Percentiles rank a stretch among this genome's conserved stretches.
phyloP scores from a whole-genome alignment of 2,797 vertebrate species.

The Potorous gilbertii region DNA sequence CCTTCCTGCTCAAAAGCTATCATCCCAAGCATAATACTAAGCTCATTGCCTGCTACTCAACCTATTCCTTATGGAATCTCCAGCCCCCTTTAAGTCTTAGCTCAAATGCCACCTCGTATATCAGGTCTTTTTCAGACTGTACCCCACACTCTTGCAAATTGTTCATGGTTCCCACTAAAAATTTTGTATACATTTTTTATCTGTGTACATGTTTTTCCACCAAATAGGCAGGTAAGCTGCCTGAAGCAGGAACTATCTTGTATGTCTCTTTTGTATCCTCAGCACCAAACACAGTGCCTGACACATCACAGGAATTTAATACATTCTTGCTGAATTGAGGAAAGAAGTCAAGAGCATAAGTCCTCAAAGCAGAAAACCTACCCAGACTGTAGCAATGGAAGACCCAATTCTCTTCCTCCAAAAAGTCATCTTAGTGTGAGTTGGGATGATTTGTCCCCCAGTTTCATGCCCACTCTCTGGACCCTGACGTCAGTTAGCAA shows the following conservation, averaged over 20 bases:
- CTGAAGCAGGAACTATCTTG: background rate
- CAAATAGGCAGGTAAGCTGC: background rate
- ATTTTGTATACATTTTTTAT: background rate
- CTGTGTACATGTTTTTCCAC: background rate
- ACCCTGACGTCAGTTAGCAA: background rate
- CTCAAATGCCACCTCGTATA: background rate
- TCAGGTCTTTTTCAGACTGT: background rate
- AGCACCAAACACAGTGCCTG: background rate
- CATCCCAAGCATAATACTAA: background rate
- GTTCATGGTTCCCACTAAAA: background rate
- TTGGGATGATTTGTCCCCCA: fast-evolving
- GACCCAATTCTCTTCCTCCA: background rate
- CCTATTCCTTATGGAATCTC: background rate
- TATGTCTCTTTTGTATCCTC: background rate
- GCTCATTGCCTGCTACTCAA: no score
- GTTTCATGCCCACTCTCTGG: background rate
- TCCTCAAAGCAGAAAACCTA: background rate
- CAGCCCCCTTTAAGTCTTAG: background rate
- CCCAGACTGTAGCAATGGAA: background rate
- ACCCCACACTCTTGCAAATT: background rate
- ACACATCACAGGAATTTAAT: background rate
- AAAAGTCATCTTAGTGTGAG: background rate
- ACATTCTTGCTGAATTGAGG: background rate
- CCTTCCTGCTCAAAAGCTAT: background rate
- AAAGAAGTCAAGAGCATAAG: background rate